A percentile compares a stretch with the other conserved stretches of the same genome.
Conservation (phyloP, 2,113 vertebrate species). For the Erythrolamprus reginae region DNA sequence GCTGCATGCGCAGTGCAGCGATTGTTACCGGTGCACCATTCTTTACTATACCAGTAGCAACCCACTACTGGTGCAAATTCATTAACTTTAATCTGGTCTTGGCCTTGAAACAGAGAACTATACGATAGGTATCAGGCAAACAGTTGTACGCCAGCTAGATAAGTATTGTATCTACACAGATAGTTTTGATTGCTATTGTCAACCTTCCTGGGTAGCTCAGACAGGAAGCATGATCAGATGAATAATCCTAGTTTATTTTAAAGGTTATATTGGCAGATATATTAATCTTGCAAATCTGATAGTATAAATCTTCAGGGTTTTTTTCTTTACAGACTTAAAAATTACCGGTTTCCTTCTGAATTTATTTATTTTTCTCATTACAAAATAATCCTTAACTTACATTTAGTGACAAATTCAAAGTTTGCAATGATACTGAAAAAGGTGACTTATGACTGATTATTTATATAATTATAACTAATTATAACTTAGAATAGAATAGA, state of each 20-base stretch:
- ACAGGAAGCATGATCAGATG: neutral
- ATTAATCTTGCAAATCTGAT: neutral
- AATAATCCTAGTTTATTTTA: neutral
- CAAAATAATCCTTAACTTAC: neutral
- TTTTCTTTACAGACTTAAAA: neutral
- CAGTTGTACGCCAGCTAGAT: neutral
- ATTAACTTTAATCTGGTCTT: neutral
- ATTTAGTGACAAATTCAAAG: neutral
- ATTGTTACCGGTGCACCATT: no score
- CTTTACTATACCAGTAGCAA: no score
- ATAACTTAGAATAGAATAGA: no score
- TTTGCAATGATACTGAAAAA: neutral
- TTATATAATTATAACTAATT: no score
- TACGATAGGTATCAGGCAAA: neutral
- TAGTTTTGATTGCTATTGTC: neutral
- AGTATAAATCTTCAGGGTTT: neutral
- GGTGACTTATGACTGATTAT: neutral
- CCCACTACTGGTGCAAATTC: no score
- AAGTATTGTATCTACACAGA: neutral
- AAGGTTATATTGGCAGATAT: neutral
- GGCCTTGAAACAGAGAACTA: neutral
- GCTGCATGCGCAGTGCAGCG: no score
- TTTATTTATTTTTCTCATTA: neutral
- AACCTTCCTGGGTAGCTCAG: neutral
- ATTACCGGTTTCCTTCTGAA: neutral